Evolutionary conservation across 1,140 invertebrate genomes (phyloP), one percentile per base, ranked within the genome.

Genomic region (Micrasema longulum): DNA sequence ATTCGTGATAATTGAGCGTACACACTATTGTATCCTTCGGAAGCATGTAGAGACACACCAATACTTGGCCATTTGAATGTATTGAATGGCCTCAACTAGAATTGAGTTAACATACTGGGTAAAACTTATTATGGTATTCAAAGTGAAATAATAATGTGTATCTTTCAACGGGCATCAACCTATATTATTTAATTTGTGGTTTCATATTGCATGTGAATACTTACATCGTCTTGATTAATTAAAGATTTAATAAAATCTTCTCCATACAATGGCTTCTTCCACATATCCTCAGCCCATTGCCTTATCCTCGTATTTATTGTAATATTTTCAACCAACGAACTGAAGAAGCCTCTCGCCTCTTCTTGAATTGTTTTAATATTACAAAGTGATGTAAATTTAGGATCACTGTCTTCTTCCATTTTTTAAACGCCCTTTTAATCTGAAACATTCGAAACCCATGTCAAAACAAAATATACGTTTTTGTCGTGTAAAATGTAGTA

Each of bases 281-380:
- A 74, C 14, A 71, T 35, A 60, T 67, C 69, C 16, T 60, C 22
- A 5, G 50, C 31, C 69, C 69, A 74, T 16, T 71, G 50, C 38
- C 36, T 55, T n/a, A 68, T 48, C 11, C 66, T 14, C 4, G 68
- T 55, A 36, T 57, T 71, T 31, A 31, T 20, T 11, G 48, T 36
- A 43, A 68, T 20, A n/a, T 53, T 23, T 23, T 71, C 57, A 12
- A 74, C 36, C 23, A 74, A 18, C 7, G 31, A 36, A 35, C 63
- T 57, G 36, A 74, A 74, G 50, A 74, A 74, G 0, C 73, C 73
- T 31, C 64, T 55, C 18, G 64, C 31, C 18, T 74, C 69, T 55
- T 74, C 73, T 71, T 74, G 73, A 20, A 74, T 41, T 10, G 73
- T 74, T 22, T 50, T 52, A 45, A 63, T 22, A 47, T 52, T 68